These are phyloP conservation scores for Sogatella furcifera DNA, from an alignment of 1,140 invertebrate genomes.

Conservation along the genomic window DNA sequence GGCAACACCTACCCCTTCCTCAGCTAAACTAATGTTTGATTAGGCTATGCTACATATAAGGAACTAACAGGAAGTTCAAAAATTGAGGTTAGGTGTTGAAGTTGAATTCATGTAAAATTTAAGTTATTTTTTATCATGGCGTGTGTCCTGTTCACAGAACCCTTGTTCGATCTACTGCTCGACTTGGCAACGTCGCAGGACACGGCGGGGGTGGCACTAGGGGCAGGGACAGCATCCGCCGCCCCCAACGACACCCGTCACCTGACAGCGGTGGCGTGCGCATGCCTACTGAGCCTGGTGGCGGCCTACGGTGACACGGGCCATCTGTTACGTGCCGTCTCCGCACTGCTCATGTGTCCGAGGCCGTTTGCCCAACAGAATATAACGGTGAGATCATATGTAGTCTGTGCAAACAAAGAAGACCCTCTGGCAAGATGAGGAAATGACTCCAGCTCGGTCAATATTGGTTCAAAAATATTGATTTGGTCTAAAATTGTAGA, in stretches of 20 bases:
- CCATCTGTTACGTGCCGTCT: conserved; percentile 74
- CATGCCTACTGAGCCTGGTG: conserved; percentile 79
- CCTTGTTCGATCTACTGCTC: conserved; percentile 64
- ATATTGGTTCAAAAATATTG: no score
- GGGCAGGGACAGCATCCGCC: not conserved
- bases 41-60: no score
- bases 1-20: no score
- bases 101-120: no score
- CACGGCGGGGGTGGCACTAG: conserved; percentile 33
- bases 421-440: no score
- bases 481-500: no score
- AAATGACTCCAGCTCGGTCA: no score
- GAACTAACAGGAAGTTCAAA: no score
- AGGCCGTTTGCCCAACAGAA: conserved; percentile 62
- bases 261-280: conserved; percentile 76
- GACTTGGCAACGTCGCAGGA: conserved; percentile 59
- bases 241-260: conserved; percentile 46
- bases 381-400: conserved; percentile 48
- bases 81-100: no score
- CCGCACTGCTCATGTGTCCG: conserved; percentile 79
- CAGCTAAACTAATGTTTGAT: no score
- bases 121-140: no score
- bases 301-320: conserved; percentile 91
- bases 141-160: conserved; percentile 40
- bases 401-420: no score